A percentile compares a stretch with the other conserved stretches of the same genome.
phyloP scores from a whole-genome alignment of 1,140 invertebrate species.

The Drosophila novamexicana region DNA sequence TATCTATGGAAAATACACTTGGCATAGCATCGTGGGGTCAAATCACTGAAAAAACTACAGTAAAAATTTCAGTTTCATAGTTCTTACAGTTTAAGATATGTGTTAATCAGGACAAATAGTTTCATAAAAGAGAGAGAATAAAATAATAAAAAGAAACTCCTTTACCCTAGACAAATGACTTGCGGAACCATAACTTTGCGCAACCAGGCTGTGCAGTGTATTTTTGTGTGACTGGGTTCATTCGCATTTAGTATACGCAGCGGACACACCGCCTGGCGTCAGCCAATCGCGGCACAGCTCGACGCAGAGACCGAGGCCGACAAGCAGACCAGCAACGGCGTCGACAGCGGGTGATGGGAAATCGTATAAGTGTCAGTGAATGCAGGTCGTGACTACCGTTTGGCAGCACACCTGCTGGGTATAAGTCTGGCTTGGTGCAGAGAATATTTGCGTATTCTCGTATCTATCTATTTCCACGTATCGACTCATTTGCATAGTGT shows the following conservation, averaged over 20 bases:
- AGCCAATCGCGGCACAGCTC: conserved; percentile 34
- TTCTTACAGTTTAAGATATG: too few species aligned
- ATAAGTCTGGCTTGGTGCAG: background rate
- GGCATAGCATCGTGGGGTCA: too few species aligned
- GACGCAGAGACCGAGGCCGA: too few species aligned
- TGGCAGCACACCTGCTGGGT: conserved; percentile 9
- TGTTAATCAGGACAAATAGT: too few species aligned
- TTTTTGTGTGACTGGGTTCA: background rate
- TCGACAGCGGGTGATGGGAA: background rate
- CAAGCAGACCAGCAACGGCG: background rate
- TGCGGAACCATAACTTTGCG: too few species aligned
- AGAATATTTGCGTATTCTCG: background rate
- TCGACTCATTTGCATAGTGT: conserved; percentile 12
- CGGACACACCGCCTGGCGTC: conserved; percentile 43
- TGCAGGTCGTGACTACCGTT: conserved; percentile 4
- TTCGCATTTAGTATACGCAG: conserved; percentile 49
- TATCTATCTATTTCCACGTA: conserved; percentile 15
- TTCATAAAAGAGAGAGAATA: too few species aligned
- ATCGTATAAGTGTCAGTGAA: background rate
- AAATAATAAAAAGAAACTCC: too few species aligned
- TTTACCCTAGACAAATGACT: too few species aligned
- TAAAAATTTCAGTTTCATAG: too few species aligned
- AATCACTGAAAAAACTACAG: too few species aligned
- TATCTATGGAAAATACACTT: too few species aligned
- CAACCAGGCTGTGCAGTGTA: too few species aligned